Percentiles rank a stretch among this genome's conserved stretches.
phyloP scores from a whole-genome alignment of 2,888 invertebrate species.

The Unio pictorum region DNA sequence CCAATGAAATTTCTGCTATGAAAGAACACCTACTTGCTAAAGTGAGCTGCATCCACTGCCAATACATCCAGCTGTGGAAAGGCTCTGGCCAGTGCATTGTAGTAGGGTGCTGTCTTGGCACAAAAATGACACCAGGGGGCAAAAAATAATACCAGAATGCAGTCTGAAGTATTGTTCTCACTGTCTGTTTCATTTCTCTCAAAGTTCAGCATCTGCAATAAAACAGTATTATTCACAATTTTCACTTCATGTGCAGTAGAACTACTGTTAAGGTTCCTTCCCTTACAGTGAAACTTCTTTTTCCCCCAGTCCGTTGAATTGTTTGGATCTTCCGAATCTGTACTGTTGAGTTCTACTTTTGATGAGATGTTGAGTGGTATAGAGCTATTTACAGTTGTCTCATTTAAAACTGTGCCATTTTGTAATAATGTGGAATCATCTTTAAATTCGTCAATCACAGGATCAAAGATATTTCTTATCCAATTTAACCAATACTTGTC shows the following conservation, averaged over 20 bases:
- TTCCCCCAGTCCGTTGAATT: constrained; percentile 48
- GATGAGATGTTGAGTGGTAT: constrained; percentile 6
- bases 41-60: constrained; percentile 90
- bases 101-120: constrained; percentile 89
- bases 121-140: constrained; percentile 92
- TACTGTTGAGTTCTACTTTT: constrained; percentile 4
- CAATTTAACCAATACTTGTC: no score
- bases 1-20: background rate
- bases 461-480: constrained; percentile 41
- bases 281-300: constrained; percentile 61
- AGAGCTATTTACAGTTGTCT: constrained; percentile 7
- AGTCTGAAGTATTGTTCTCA: constrained; percentile 52
- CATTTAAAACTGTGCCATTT: constrained; percentile 13
- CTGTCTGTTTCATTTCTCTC: constrained; percentile 75
- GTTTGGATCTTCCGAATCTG: constrained; percentile 5
- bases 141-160: constrained; percentile 87
- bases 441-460: constrained; percentile 52
- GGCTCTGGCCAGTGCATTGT: constrained; percentile 89
- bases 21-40: constrained; percentile 73
- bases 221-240: constrained; percentile 81
- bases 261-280: constrained; percentile 57
- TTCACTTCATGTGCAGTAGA: constrained; percentile 66
- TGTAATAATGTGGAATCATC: constrained; percentile 18
- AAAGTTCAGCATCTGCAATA: constrained; percentile 78
- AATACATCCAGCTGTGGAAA: constrained; percentile 90